Base-by-base conservation (phyloP, 2,888 invertebrate species). In the Heliconius hortense region DNA sequence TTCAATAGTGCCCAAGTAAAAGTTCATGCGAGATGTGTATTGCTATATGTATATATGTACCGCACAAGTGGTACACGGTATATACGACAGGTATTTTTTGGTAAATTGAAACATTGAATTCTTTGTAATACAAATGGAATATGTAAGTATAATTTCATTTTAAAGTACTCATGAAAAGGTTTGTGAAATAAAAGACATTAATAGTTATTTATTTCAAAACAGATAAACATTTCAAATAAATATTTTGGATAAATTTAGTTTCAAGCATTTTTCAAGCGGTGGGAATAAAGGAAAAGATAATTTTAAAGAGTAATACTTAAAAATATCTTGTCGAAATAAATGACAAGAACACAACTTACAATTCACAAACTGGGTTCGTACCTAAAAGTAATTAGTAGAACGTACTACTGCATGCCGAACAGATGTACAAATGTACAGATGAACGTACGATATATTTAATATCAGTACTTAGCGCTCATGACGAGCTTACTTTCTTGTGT, bases 401-500 rank as follows among this genome's bases (percentile, higher is more conserved):
- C 74, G 78, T 80, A 79, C 82, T 82, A 82, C 80, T 79, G 80
- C 85, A 84, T 85, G 84, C 84, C 80, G 81, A n/a, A n/a, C n/a
- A n/a, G n/a, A n/a, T n/a, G n/a, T n/a, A n/a, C n/a, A n/a, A n/a
- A n/a, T n/a, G n/a, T n/a, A n/a, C n/a, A n/a, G n/a, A n/a, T n/a
- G n/a, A n/a, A 48, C 73, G 76, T 80, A 80, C 74, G 70, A 80
- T 68, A n/a, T 48, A 21, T n/a, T 74, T 81, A 66, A 66, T 62
- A 81, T 81, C 80, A 86, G 86, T 86, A 78, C 83, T 82, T 4
- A 39, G 56, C 26, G 87, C 88, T 88, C 87, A 86, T 87, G 85
- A 85, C 81, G 62, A 73, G 72, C 56, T 74, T 28, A 78, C 60
- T 75, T 75, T 74, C 31, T 72, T 62, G 75, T 73, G 75, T 66